Evolutionary conservation across 2,797 vertebrate species (phyloP), one percentile per base, ranked within the genome.

Genomic region (Aldrovandia affinis): DNA sequence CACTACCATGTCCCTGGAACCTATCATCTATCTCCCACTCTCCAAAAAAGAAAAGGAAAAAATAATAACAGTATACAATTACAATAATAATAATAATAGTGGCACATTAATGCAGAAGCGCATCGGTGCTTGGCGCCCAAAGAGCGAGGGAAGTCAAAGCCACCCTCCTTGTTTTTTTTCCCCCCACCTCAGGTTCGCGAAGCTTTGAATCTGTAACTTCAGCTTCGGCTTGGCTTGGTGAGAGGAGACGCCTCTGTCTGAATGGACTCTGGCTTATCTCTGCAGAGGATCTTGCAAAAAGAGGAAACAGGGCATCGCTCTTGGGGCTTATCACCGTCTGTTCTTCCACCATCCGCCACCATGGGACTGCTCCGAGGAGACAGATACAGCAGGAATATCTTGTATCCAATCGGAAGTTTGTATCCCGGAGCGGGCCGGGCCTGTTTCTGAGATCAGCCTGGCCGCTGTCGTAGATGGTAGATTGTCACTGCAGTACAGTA

Each of bases 261-360:
- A 80, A 39, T 8, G 61, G 14, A 5, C 6, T 22, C 47, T 59
- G 7, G 39, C 61, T 84, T 73, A 84, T 84, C 83, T 20, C 25
- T 33, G 47, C 25, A 22, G 10, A 12, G 30, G 36, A 80, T 84
- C 83, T 84, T 36, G 33, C 77, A 80, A 57, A 70, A 57, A 84
- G 77, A 84, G 83, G 83, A 84, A 84, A 30, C 61, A 44, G 33
- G 47, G 50, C 78, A 80, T 84, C 83, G 39, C 55, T 47, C 83
- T 12, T 55, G 8, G 47, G 33, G 63, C 78, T 84, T 84, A 84
- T 84, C 83, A 7, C 0, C 28, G n/a, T 44, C 6, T 54, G n/a
- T 68, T 55, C 61, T 80, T 80, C 83, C 33, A 57, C 79, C 83
- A 70, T 57, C 83, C 78, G 78, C 83, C 77, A 80, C 52, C 78